Evolutionary conservation across 2,113 vertebrate species (phyloP).

Genomic region (Petroica traversi): DNA sequence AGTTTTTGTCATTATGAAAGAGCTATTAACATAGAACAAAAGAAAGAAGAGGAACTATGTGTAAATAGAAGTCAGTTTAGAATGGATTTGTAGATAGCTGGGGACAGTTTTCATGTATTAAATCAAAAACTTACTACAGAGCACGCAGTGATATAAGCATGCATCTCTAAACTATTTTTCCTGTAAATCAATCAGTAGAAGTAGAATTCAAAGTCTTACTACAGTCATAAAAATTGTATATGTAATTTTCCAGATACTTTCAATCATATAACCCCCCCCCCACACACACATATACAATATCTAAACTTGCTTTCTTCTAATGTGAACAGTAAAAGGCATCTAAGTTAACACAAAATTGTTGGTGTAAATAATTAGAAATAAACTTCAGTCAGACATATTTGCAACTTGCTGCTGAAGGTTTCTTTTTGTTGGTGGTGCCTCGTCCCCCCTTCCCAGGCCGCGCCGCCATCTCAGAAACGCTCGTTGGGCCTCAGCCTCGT

Average conservation of each 20-base stretch:
- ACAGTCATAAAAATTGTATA: not conserved
- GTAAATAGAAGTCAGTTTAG: not conserved
- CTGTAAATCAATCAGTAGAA: not conserved
- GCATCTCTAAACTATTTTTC: not conserved
- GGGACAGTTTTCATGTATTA: not conserved
- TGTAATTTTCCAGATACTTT: not conserved
- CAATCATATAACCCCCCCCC: not conserved
- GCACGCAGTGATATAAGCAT: not conserved
- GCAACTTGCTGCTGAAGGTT: not conserved
- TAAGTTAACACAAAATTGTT: not conserved
- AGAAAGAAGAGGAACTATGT: not conserved
- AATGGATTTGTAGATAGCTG: not conserved
- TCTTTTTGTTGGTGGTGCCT: not conserved
- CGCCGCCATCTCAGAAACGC: fast-evolving
- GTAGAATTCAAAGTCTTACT: not conserved
- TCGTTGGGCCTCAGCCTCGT: not conserved
- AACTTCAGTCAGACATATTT: not conserved
- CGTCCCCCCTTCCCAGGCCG: fast-evolving
- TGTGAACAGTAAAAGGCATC: not conserved
- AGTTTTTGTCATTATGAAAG: not conserved
- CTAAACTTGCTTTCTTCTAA: not conserved
- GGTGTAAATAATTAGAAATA: not conserved
- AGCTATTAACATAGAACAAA: not conserved
- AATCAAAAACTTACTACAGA: not conserved
- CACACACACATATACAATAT: no score